Conservation (phyloP, 2,113 vertebrate genomes). For the Phyllostomus discolor region DNA sequence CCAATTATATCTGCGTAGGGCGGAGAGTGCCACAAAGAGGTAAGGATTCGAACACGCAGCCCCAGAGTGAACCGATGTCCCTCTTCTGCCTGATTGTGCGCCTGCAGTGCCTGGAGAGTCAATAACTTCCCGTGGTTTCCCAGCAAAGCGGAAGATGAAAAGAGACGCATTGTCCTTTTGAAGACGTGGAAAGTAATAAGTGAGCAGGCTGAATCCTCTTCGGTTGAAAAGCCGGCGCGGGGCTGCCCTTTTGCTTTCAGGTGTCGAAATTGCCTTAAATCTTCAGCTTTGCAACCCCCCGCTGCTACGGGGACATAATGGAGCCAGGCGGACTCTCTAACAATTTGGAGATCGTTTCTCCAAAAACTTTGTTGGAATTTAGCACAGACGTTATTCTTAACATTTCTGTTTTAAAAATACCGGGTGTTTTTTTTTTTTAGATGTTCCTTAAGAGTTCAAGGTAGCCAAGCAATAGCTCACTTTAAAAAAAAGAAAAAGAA, state of each 20-base stretch:
- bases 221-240: constrained; percentile 78
- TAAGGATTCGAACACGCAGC: constrained; percentile 77
- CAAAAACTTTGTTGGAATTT: constrained; percentile 69
- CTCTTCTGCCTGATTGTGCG: constrained; percentile 75
- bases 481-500: neutral
- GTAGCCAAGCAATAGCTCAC: neutral
- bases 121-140: constrained; percentile 80
- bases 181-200: constrained; percentile 82
- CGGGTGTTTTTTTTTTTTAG: neutral
- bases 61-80: constrained; percentile 59
- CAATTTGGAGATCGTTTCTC: constrained; percentile 67
- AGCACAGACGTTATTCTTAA: constrained; percentile 58
- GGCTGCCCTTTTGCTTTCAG: constrained; percentile 76
- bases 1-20: constrained; percentile 59
- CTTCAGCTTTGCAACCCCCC: constrained; percentile 78
- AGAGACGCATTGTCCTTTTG: constrained; percentile 80
- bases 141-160: constrained; percentile 79
- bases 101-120: constrained; percentile 77
- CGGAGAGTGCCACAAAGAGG: constrained; percentile 66
- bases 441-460: constrained; percentile 35
- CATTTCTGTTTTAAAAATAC: constrained; percentile 13
- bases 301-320: constrained; percentile 68
- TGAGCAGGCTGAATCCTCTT: constrained; percentile 82
- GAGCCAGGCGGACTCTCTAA: constrained; percentile 58
- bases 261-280: constrained; percentile 84